Evolutionary conservation across 2,888 invertebrate species (phyloP).

Genomic region (Lasius platythorax): DNA sequence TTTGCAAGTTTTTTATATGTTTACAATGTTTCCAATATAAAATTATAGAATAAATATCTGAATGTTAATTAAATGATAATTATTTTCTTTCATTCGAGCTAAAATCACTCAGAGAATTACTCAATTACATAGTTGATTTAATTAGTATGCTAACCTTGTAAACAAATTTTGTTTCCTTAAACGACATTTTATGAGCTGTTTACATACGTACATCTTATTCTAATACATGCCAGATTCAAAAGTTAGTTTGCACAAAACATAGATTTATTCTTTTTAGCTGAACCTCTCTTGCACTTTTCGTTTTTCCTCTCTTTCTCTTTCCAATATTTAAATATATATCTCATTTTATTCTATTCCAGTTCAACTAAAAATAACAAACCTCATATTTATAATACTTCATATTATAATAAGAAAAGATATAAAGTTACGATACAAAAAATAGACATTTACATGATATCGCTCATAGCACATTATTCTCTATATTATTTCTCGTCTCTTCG

Average conservation of each 20-base stretch:
- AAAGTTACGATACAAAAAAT: background rate
- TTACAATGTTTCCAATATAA: background rate
- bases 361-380: background rate
- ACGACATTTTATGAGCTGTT: background rate
- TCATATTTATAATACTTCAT: background rate
- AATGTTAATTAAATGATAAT: background rate
- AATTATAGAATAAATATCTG: background rate
- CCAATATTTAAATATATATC: background rate
- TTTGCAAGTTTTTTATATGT: background rate
- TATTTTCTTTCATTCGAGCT: background rate
- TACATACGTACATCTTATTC: background rate
- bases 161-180: background rate
- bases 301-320: background rate
- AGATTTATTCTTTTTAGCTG: background rate
- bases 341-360: background rate
- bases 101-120: background rate
- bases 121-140: background rate
- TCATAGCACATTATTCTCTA: background rate
- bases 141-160: background rate
- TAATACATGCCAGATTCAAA: background rate
- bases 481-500: background rate
- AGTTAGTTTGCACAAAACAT: background rate
- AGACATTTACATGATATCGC: background rate
- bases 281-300: background rate
- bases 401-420: background rate